A percentile compares a stretch with the other conserved stretches of the same genome.
Evolutionary conservation across 2,888 invertebrate species (phyloP).

Genomic region (Pherbina coryleti): DNA sequence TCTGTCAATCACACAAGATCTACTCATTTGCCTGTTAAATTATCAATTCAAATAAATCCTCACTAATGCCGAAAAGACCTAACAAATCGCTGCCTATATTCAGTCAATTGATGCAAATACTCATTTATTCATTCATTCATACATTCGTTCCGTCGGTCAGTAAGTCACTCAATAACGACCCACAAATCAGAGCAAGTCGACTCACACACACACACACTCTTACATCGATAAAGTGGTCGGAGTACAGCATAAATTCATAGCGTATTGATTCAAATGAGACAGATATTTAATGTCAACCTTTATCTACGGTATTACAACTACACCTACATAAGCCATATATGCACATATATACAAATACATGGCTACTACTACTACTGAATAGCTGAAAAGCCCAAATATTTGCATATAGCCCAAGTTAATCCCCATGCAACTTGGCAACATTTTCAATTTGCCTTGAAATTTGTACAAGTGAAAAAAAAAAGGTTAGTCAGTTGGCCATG

Average conservation of each 20-base stretch:
- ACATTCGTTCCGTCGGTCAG: background rate
- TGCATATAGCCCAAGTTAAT: conserved; percentile 11
- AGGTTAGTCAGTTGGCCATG: background rate
- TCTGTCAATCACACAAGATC: background rate
- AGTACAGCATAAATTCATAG: background rate
- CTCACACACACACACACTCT: background rate
- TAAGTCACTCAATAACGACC: background rate
- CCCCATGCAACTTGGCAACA: conserved; percentile 4
- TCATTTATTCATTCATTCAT: background rate
- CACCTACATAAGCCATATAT: background rate
- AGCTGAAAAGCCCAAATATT: conserved; percentile 20
- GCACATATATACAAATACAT: background rate
- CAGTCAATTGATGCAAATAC: background rate
- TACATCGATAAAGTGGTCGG: background rate
- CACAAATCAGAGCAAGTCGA: background rate
- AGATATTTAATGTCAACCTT: conserved; percentile 8
- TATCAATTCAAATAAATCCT: conserved; percentile 2
- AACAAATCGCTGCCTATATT: background rate
- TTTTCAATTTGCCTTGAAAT: conserved; percentile 28
- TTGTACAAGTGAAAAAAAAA: background rate
- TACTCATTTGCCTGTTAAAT: background rate
- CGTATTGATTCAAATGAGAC: background rate
- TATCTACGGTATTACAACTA: background rate
- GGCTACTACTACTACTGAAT: background rate
- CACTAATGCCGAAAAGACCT: background rate